These are phyloP conservation scores for Siniperca knerii DNA, from an alignment of 2,113 vertebrate species.

Conservation along the genomic window DNA sequence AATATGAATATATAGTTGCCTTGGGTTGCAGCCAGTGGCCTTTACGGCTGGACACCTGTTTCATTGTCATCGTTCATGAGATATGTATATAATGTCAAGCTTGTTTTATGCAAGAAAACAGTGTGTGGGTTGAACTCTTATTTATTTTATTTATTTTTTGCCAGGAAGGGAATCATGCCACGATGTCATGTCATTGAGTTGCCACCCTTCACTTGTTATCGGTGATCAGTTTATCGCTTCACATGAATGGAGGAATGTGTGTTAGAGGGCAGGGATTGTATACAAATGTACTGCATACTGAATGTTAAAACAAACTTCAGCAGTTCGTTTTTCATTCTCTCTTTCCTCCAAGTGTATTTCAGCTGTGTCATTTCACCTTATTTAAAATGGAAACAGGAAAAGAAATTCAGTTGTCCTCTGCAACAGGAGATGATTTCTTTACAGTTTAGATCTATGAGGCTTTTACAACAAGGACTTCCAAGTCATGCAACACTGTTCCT, in stretches of 20 bases:
- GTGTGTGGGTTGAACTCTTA: background rate
- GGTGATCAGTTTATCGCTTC: constrained; percentile 6
- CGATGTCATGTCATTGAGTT: background rate
- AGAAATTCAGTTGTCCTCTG: background rate
- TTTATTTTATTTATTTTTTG: too few species aligned
- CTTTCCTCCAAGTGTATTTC: background rate
- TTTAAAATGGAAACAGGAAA: background rate
- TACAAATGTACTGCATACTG: background rate
- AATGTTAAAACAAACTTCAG: background rate
- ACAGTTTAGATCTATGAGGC: background rate
- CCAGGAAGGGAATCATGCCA: background rate
- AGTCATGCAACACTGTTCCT: too few species aligned
- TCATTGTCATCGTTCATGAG: background rate
- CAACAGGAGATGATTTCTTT: too few species aligned
- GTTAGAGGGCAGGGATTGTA: background rate
- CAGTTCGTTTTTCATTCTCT: background rate
- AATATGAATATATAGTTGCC: background rate
- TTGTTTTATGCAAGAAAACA: background rate
- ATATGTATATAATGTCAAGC: background rate
- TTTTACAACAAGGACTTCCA: background rate
- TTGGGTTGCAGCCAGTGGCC: background rate
- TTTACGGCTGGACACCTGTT: background rate
- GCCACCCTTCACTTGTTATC: constrained; percentile 3
- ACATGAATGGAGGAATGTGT: background rate
- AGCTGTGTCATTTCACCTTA: background rate